phyloP scores from a whole-genome alignment of 2,888 invertebrate genomes.

The Microplitis manilae region DNA sequence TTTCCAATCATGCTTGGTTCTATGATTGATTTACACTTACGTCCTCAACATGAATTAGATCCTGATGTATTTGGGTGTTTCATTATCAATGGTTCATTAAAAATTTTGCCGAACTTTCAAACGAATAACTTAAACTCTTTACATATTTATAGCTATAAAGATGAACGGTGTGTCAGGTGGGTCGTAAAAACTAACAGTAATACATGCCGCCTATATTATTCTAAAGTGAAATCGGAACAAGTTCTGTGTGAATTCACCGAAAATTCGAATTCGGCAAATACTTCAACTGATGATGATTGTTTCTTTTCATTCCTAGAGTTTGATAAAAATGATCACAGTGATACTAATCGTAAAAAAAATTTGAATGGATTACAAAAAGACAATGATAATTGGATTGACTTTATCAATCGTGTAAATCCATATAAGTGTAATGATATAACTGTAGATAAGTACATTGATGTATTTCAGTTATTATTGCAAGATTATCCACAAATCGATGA shows the following conservation, averaged over 20 bases:
- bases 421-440: slow-evolving; percentile 1
- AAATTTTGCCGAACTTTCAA: slow-evolving; percentile 13
- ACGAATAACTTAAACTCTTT: slow-evolving; percentile 5
- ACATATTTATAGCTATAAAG: slow-evolving; percentile 6
- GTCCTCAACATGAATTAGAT: not conserved
- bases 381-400: slow-evolving; percentile 8
- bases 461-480: slow-evolving; percentile 3
- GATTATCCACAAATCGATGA: slow-evolving; percentile 13
- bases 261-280: not conserved
- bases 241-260: slow-evolving; percentile 8
- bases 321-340: not conserved
- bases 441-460: not conserved
- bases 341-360: not conserved
- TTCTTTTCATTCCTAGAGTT: slow-evolving; percentile 3
- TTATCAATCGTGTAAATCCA: slow-evolving; percentile 1
- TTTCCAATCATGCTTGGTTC: slow-evolving; percentile 11
- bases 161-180: slow-evolving; percentile 10
- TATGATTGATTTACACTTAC: slow-evolving; percentile 9
- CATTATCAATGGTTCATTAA: slow-evolving; percentile 1
- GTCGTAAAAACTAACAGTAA: not conserved
- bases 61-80: slow-evolving; percentile 11
- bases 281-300: slow-evolving; percentile 14
- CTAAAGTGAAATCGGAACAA: not conserved
- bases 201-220: slow-evolving; percentile 3
- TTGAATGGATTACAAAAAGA: not conserved